Evolutionary conservation across 2,797 vertebrate genomes (phyloP), one percentile per base, ranked within the genome.

Genomic region (Syngnathus rostellatus): DNA sequence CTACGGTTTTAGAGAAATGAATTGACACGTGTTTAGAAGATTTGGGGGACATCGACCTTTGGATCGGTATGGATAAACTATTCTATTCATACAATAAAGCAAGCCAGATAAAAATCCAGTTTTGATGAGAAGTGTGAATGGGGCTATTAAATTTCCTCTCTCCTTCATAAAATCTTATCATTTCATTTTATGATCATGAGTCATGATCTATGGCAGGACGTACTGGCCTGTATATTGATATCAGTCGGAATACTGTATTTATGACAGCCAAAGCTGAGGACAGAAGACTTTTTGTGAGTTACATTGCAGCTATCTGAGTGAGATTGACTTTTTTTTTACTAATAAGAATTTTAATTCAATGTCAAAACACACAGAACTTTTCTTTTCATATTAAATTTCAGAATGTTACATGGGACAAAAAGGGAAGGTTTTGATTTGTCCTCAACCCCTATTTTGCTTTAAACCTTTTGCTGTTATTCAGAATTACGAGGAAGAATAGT

Each of bases 21-120:
- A 70, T 48, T 79, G 67, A 77, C 73, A 62, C 2, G 21, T 5
- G 4, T 63, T 38, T 62, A 79, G 50, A 69, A 73, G 64, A 77
- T 40, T 70, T 68, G 51, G 19, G 37, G 38, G 38, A 75, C 53
- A 64, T 71, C 19, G 66, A 21, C 23, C 55, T 71, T 67, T 64
- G 17, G 12, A 69, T 72, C 70, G 6, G 41, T 55, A 23, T 65
- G 46, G 19, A 64, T 67, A 67, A 14, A 68, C 74, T 45, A 21
- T 43, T 12, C 10, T 41, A 41, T 10, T 37, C 31, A 57, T 14
- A 57, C 25, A 57, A 37, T 16, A 57, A 12, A 37, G 55, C 55
- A 37, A 57, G 55, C 14, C 5, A 16, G 2, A 37, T 31, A 57
- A 57, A 37, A 19, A 2, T 25, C 25, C 55, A 17, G 11, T 14